A percentile compares a stretch with the other conserved stretches of the same genome.
These are phyloP conservation scores for Chaetophractus vellerosus DNA, from an alignment of 2,797 vertebrate species.

Conservation along the genomic window DNA sequence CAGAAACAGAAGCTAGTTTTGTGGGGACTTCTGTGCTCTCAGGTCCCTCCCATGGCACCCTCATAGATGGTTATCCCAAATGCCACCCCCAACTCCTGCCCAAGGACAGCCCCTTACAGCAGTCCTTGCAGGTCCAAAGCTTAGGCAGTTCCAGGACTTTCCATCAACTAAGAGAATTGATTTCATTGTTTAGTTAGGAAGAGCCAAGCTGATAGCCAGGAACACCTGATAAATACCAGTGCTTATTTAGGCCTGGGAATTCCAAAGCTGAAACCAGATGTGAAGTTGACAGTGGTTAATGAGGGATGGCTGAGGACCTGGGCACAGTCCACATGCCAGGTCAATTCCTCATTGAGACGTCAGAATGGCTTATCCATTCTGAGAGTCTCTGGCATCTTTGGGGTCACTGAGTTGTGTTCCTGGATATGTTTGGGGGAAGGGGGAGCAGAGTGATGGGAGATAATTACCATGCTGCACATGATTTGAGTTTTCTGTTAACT, in stretches of 20 bases:
- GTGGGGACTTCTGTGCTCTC: neutral
- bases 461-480: neutral
- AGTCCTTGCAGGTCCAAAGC: neutral
- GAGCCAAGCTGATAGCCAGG: conserved; percentile 55
- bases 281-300: conserved; percentile 68
- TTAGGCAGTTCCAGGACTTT: neutral
- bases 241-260: conserved; percentile 30
- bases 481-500: conserved; percentile 43
- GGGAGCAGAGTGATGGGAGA: neutral
- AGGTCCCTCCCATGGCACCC: neutral
- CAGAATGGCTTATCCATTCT: conserved; percentile 45
- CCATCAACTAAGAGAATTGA: neutral
- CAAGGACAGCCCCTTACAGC: neutral
- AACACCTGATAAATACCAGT: conserved; percentile 47
- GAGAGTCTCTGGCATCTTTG: conserved; percentile 1
- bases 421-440: neutral
- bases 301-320: conserved; percentile 19
- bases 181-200: conserved; percentile 52
- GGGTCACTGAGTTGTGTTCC: conserved; percentile 47
- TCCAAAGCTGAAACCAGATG: conserved; percentile 73
- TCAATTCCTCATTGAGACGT: conserved; percentile 50
- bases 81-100: neutral
- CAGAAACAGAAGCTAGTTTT: neutral
- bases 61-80: neutral
- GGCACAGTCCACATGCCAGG: conserved; percentile 62